phyloP scores from a whole-genome alignment of 2,888 invertebrate genomes.

The Penaeus monodon region DNA sequence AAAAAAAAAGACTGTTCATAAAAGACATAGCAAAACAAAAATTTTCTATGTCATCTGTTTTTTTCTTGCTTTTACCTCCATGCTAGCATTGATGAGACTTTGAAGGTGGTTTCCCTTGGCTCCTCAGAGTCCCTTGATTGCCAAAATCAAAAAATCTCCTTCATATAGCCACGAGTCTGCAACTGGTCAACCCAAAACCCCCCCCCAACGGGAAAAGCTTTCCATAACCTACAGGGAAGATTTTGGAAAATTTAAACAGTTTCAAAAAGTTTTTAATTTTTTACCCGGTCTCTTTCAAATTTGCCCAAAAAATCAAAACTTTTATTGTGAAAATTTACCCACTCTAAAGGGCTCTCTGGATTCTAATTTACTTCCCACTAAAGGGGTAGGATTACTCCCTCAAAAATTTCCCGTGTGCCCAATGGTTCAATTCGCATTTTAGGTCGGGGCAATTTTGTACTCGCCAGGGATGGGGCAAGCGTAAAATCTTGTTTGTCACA shows the following conservation, averaged over 20 bases:
- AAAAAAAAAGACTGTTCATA: not conserved
- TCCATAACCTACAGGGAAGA: conserved; percentile 27
- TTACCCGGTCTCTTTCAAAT: no score
- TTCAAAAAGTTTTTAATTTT: no score
- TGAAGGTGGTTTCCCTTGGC: conserved; percentile 71
- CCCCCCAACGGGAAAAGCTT: conserved; percentile 82
- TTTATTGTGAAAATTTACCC: no score
- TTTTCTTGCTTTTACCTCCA: conserved; percentile 78
- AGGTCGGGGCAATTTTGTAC: conserved; percentile 87
- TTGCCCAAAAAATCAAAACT: no score
- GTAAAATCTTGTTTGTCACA: conserved; percentile 89
- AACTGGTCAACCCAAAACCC: conserved; percentile 93
- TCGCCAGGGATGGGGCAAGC: conserved; percentile 83
- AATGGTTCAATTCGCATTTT: conserved; percentile 81
- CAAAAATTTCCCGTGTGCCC: conserved; percentile 78
- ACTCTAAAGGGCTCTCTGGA: not conserved
- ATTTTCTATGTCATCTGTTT: no score
- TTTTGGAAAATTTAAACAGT: no score
- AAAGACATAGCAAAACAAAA: not conserved
- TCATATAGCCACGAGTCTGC: conserved; percentile 90
- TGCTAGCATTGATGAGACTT: conserved; percentile 92
- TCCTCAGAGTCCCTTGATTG: conserved; percentile 72
- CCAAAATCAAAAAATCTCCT: conserved; percentile 97
- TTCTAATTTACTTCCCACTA: not conserved
- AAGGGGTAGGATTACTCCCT: conserved; percentile 69